Base-by-base conservation (phyloP, 2,888 invertebrate species). In the Sinohyriopsis cumingii region DNA sequence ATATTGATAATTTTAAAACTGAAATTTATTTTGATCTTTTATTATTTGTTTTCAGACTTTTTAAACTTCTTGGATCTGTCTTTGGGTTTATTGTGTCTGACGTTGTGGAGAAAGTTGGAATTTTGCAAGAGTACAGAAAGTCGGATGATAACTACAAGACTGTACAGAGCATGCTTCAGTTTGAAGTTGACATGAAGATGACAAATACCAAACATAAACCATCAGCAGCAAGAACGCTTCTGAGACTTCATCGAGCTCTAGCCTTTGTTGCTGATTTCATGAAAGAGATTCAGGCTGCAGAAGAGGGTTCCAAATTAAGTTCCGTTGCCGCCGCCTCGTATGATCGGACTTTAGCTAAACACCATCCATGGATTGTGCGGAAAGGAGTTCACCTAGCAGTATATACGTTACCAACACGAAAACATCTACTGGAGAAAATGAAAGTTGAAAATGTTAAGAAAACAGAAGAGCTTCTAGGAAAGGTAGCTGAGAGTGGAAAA, bases 71-170 rank as follows among this genome's bases (percentile, higher is more conserved):
- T 91, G 98, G 98, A 12, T 93, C 94, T 76, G 94, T 97, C 33
- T 98, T 98, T 89, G 93, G 94, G 12, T 98, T 98, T 90, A 97
- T 98, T 5, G 95, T 95, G 77, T 94, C 94, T 70, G 98, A 98
- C 91, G 94, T 98, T 18, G 93, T 93, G 78, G 93, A 93, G 78
- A 98, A 98, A 92, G 94, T 97, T 70, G 94, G 94, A 84, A 93
- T 95, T 72, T 92, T 98, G 78, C 92, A 93, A 72, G 92, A 92
- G 4, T 92, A 94, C 72, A 87, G 93, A 18, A 90, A 82, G 18
- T 81, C 84, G 19, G 78, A 83, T 12, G 83, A 84, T 5, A 78
- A 88, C 59, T 91, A 93, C 92, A 71, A 93, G 93, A 94, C 95
- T 0, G 93, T 95, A 55, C 94, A 95, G 87, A 93, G 92, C 63